These are phyloP conservation scores for Rhizomys pruinosus DNA, from an alignment of 2,113 vertebrate genomes.

Conservation along the genomic window DNA sequence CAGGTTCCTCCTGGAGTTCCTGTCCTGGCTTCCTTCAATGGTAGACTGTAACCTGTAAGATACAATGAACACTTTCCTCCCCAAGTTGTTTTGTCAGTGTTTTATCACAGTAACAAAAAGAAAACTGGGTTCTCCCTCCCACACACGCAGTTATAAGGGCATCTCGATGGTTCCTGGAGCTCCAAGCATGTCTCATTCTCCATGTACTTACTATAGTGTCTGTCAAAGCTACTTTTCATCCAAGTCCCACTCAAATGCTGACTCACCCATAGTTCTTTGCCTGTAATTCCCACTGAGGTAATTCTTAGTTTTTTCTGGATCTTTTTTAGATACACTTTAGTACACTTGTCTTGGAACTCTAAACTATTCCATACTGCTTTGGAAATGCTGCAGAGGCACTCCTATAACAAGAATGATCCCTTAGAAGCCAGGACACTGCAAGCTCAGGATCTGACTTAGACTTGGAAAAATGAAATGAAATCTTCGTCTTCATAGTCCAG, in stretches of 20 bases:
- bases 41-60: no score
- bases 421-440: neutral
- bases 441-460: neutral
- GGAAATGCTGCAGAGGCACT: neutral
- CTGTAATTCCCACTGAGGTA: neutral
- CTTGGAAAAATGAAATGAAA: neutral
- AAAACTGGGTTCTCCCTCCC: no score
- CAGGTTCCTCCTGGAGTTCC: no score
- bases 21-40: no score
- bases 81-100: no score
- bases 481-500: neutral
- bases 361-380: neutral
- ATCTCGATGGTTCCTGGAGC: neutral
- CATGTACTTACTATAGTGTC: neutral
- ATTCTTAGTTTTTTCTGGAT: neutral
- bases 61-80: no score
- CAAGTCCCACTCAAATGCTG: neutral
- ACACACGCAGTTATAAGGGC: neutral
- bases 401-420: neutral
- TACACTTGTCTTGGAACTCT: neutral
- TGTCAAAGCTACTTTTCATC: neutral
- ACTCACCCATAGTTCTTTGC: neutral
- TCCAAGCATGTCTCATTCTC: neutral
- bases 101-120: no score
- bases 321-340: slow-evolving; percentile 16